These are phyloP conservation scores for Sinocyclocheilus anshuiensis DNA, from an alignment of 2,113 vertebrate species.

Conservation along the genomic window DNA sequence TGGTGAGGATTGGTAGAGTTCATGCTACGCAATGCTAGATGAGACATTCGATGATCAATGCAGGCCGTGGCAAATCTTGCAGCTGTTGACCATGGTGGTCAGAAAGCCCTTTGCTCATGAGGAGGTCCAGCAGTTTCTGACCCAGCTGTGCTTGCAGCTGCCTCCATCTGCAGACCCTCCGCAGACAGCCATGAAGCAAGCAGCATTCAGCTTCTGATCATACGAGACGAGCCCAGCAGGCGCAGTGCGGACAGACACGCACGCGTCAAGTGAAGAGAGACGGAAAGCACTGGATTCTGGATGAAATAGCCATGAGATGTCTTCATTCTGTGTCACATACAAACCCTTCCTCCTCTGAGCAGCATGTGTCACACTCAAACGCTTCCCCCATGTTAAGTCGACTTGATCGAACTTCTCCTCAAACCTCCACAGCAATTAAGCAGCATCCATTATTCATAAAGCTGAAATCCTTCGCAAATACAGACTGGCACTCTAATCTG, in stretches of 20 bases:
- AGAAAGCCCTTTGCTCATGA: slow-evolving; percentile 61
- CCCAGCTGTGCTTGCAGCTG: slow-evolving; percentile 77
- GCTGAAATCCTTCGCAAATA: slow-evolving; percentile 58
- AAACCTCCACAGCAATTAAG: slow-evolving; percentile 68
- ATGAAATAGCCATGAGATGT: slow-evolving; percentile 21
- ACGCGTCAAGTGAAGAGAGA: slow-evolving; percentile 32
- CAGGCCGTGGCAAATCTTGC: slow-evolving; percentile 62
- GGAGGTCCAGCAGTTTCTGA: slow-evolving; percentile 64
- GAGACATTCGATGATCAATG: slow-evolving; percentile 43
- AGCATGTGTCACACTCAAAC: slow-evolving; percentile 62
- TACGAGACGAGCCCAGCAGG: slow-evolving; percentile 54
- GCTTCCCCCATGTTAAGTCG: slow-evolving; percentile 48
- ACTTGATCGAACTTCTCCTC: slow-evolving; percentile 56
- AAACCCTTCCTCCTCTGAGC: slow-evolving; percentile 66
- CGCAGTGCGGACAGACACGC: slow-evolving; percentile 60
- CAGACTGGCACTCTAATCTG: slow-evolving; percentile 63
- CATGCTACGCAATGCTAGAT: slow-evolving; percentile 28
- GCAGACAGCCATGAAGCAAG: slow-evolving; percentile 56
- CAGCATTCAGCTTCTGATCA: slow-evolving; percentile 55
- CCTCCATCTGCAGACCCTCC: slow-evolving; percentile 70
- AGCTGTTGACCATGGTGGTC: slow-evolving; percentile 68
- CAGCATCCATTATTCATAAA: slow-evolving; percentile 73
- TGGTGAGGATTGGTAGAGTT: slow-evolving; percentile 39
- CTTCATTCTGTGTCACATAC: slow-evolving; percentile 40
- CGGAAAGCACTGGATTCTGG: slow-evolving; percentile 23